Evolutionary conservation across 2,113 vertebrate species (phyloP).

Genomic region (Psammodynastes pulverulentus): DNA sequence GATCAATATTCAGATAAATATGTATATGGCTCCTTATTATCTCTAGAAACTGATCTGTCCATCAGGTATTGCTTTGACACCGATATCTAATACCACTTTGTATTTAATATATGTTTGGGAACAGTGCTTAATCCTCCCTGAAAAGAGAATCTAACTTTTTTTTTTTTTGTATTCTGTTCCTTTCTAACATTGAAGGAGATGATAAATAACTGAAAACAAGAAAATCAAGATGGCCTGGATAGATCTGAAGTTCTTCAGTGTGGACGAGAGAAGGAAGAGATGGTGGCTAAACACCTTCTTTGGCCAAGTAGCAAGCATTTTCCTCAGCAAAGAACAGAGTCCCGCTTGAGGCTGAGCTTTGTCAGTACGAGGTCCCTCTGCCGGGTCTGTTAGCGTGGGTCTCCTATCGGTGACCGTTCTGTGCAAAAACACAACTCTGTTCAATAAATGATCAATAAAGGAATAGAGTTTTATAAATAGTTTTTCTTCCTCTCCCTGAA

Average conservation of each 20-base stretch:
- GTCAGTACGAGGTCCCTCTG: too few species aligned
- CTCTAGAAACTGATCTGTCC: not conserved
- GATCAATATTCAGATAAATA: not conserved
- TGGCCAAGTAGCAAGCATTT: conserved; percentile 20
- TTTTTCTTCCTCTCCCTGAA: not conserved
- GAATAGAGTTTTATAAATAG: not conserved
- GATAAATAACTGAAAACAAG: not conserved
- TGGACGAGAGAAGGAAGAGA: not conserved
- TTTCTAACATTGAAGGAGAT: not conserved
- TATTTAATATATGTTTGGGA: not conserved
- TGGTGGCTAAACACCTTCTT: not conserved
- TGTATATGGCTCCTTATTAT: not conserved
- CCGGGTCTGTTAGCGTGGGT: not conserved
- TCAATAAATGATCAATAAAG: not conserved
- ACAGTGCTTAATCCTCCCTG: conserved; percentile 14
- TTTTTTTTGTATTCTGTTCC: not conserved
- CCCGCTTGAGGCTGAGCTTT: not conserved
- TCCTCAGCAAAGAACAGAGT: not conserved
- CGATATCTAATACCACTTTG: not conserved
- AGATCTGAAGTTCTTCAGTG: not conserved
- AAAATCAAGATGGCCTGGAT: not conserved
- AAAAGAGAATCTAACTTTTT: not conserved
- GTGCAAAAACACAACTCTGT: not conserved
- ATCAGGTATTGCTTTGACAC: not conserved
- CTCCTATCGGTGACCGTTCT: not conserved